Base-by-base conservation (phyloP, 2,113 vertebrate species). In the Atlantisia rogersi region DNA sequence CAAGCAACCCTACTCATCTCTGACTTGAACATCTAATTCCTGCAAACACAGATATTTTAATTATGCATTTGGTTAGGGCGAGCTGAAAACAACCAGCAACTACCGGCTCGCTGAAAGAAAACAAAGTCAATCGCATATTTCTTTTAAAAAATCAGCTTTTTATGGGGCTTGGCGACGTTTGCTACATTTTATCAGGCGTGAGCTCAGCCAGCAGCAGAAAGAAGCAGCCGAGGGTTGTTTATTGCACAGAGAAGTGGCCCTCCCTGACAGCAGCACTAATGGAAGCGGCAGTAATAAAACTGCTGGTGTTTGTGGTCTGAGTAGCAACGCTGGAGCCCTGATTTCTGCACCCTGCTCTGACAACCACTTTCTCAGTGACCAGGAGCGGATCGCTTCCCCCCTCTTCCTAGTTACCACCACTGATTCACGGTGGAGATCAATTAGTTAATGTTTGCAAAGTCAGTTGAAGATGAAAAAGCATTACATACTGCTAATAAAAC, bases 361-460 rank as follows among this genome's bases (percentile, higher is more conserved):
- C 86, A 78, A 71, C 26, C 48, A 7, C 90, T 69, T 82, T 24
- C 74, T 19, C 39, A n/a, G 80, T 26, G 80, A 67, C 40, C 44
- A 50, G 56, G 52, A 74, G 68, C 76, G 56, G 73, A 86, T 40
- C 76, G 6, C 58, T 91, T 64, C 0, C 0, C 53, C 69, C 75
- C 77, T 56, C 25, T 78, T 56, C 94, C 46, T 73, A 29, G 88
- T 81, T 83, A 86, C 92, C 31, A 8, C 44, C 80, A 37, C 87
- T 11, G 50, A 73, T 65, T 82, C 70, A 22, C 44, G 53, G 91
- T 5, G 31, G 80, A 79, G 79, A 95, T 82, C 91, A 82, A 88
- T 93, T 73, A 88, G 92, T 91, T 93, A 95, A 85, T 94, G 94
- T 94, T 95, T 96, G 94, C 81, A 85, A 94, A 96, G 95, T 82